phyloP scores from a whole-genome alignment of 2,113 vertebrate genomes.

The Stercorarius parasiticus region DNA sequence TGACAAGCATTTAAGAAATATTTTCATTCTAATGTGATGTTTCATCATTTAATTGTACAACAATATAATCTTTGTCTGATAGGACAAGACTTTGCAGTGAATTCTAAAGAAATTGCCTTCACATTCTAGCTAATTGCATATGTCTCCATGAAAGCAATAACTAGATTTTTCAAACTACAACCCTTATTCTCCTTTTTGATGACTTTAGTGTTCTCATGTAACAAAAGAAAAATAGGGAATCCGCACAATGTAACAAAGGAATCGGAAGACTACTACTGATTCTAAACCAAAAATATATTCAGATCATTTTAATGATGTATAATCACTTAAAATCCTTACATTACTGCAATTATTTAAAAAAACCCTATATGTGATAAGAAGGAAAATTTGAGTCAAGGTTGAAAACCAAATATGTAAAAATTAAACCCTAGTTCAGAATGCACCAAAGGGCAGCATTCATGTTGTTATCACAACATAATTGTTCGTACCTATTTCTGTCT shows the following conservation, averaged over 20 bases:
- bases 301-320: background rate
- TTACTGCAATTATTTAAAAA: background rate
- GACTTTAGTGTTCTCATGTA: background rate
- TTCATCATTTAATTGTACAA: background rate
- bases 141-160: background rate
- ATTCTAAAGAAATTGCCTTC: background rate
- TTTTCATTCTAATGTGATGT: background rate
- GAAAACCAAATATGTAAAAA: background rate
- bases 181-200: background rate
- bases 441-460: background rate
- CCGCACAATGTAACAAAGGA: background rate
- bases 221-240: background rate
- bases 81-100: background rate
- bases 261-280: background rate
- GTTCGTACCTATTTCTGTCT: background rate
- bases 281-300: background rate
- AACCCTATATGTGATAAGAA: background rate
- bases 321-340: background rate
- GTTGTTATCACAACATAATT: background rate
- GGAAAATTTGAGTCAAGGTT: background rate
- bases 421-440: background rate
- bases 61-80: background rate
- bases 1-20: background rate
- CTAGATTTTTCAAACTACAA: background rate
- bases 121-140: background rate